A percentile compares a stretch with the other conserved stretches of the same genome.
These are phyloP conservation scores for Cossypha polioptera DNA, from an alignment of 2,797 vertebrate genomes.

Conservation along the genomic window DNA sequence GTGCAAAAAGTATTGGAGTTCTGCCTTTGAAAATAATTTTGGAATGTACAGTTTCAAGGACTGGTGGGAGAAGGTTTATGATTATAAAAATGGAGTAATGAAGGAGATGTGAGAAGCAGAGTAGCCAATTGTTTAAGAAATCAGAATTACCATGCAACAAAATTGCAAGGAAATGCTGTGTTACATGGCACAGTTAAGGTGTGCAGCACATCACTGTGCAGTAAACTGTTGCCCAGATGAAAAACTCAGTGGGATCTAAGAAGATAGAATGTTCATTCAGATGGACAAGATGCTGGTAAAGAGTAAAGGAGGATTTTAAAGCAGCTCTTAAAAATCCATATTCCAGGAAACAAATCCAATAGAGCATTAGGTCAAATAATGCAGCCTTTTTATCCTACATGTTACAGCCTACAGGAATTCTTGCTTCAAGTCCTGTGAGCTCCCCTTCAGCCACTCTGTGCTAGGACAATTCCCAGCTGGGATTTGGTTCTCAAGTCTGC, in stretches of 20 bases:
- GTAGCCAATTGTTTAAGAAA: not conserved
- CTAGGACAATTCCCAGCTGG: not conserved
- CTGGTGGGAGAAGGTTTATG: not conserved
- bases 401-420: not conserved
- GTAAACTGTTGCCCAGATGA: not conserved
- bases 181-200: not conserved
- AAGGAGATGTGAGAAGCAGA: not conserved
- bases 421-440: not conserved
- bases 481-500: not conserved
- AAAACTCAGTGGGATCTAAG: not conserved
- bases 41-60: not conserved
- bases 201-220: too few species aligned
- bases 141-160: not conserved
- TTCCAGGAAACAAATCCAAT: not conserved
- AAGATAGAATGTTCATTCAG: not conserved
- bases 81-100: not conserved
- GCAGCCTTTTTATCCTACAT: not conserved
- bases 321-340: not conserved
- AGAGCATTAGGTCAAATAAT: not conserved
- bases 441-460: not conserved
- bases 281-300: not conserved
- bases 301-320: not conserved
- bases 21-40: not conserved
- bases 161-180: not conserved
- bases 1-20: not conserved